Percentiles rank a stretch among this genome's conserved stretches.
phyloP scores from a whole-genome alignment of 2,888 invertebrate genomes.

The Nymphalis polychloros region DNA sequence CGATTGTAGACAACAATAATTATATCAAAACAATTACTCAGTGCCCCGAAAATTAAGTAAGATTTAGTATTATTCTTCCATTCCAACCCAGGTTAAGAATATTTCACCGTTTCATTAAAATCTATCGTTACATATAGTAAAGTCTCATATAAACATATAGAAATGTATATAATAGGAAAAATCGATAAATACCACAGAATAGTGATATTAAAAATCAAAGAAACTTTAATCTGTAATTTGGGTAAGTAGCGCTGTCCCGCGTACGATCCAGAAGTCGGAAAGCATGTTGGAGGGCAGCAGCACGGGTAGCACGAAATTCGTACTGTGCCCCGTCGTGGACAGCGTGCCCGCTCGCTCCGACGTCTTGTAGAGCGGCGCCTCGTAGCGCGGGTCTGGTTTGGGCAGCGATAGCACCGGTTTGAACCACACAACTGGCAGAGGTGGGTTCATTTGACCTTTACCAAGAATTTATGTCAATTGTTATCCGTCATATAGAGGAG shows the following conservation, averaged over 20 bases:
- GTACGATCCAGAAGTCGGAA: conserved; percentile 92
- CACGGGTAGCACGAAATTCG: conserved; percentile 93
- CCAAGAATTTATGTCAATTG: neutral
- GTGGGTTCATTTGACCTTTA: conserved; percentile 88
- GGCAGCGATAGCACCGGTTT: conserved; percentile 84
- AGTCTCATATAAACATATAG: neutral
- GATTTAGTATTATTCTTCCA: too few species aligned
- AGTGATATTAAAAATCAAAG: neutral
- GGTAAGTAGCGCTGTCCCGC: conserved; percentile 92
- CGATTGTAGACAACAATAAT: too few species aligned
- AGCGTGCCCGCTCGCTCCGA: conserved; percentile 91
- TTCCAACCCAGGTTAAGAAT: too few species aligned
- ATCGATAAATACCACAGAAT: too few species aligned
- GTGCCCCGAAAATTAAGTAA: too few species aligned
- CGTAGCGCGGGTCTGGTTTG: conserved; percentile 84
- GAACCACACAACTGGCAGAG: conserved; percentile 85
- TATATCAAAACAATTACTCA: too few species aligned
- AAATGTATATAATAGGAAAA: neutral
- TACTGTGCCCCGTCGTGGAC: conserved; percentile 96
- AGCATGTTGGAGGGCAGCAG: conserved; percentile 84
- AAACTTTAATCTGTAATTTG: conserved; percentile 85
- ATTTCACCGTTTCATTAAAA: too few species aligned
- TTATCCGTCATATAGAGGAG: too few species aligned
- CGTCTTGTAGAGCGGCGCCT: conserved; percentile 93
- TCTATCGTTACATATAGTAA: neutral